Base-by-base conservation (phyloP, 2,113 vertebrate genomes). In the Erinaceus europaeus region DNA sequence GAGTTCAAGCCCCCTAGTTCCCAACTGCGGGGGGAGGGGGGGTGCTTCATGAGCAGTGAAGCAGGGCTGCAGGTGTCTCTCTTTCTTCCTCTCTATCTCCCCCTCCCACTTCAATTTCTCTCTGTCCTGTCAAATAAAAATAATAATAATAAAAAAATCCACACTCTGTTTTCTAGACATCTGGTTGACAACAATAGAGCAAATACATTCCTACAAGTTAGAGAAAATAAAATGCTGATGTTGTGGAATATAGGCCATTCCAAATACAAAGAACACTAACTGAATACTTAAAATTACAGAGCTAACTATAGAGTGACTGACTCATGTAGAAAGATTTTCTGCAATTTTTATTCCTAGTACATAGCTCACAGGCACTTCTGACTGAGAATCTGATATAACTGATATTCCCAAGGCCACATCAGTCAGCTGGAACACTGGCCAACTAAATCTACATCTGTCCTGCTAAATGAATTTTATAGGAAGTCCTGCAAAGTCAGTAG, bases 191-290 rank as follows among this genome's bases (percentile, higher is more conserved):
- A 27, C 38, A 72, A 48, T n/a, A n/a, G n/a, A n/a, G n/a, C n/a
- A n/a, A n/a, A 44, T 20, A 65, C 1, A 68, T 74, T 48, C 32
- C 64, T 78, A 65, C 20, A 23, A 53, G 34, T 78, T 46, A 77
- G 11, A 77, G 32, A 84, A 88, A 90, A 93, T 57, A 74, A 72
- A 88, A n/a, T 32, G 71, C 25, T 83, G 67, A 64, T 3, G 89
- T 10, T n/a, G 15, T 72, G 25, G 75, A 57, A 42, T 15, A 72
- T 6, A 53, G 13, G 52, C 21, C 36, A 62, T 75, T 88, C 64
- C 55, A 86, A 88, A 72, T 44, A 61, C 78, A 85, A 42, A 89
- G 64, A 79, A 57, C n/a, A 38, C 14, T 42, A 85, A 79, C 11
- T 62, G 38, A 27, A 42, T 34, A 82, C 67, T 40, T 62, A 79